Evolutionary conservation across 2,888 invertebrate species (phyloP).

Genomic region (Ectobius pallidus): DNA sequence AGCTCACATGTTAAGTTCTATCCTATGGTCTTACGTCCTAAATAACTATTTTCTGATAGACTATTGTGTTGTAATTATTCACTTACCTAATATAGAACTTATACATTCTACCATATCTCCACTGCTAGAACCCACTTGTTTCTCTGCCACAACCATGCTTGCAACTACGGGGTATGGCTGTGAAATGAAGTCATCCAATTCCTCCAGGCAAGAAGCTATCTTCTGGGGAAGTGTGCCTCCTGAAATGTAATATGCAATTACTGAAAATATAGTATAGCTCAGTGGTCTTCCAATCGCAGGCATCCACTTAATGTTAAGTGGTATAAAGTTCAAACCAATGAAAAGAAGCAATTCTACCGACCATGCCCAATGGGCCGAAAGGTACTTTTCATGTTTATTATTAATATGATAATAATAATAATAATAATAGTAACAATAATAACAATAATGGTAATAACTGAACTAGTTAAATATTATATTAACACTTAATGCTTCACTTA

Average conservation of each 20-base stretch:
- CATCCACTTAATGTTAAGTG: background rate
- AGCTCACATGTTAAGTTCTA: too few relatives aligned
- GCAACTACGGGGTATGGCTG: slow-evolving; percentile 68
- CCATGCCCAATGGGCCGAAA: background rate
- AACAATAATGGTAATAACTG: background rate
- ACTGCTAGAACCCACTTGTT: slow-evolving; percentile 65
- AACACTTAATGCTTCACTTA: too few relatives aligned
- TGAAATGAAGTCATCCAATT: slow-evolving; percentile 71
- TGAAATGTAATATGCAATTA: slow-evolving; percentile 18
- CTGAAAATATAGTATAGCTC: background rate
- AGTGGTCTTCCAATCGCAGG: background rate
- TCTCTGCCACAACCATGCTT: too few relatives aligned
- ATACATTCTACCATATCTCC: slow-evolving; percentile 76
- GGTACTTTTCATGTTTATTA: background rate
- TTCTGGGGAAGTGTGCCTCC: slow-evolving; percentile 86
- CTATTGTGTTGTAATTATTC: too few relatives aligned
- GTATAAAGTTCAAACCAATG: background rate
- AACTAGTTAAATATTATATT: too few relatives aligned
- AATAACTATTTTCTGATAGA: too few relatives aligned
- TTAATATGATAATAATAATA: too few relatives aligned
- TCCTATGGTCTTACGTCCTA: too few relatives aligned
- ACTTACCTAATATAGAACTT: too few relatives aligned
- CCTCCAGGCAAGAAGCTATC: slow-evolving; percentile 79
- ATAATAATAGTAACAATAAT: background rate
- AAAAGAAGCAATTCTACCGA: background rate